Base-by-base conservation (phyloP, 2,888 invertebrate species). In the Yponomeuta sedellus region DNA sequence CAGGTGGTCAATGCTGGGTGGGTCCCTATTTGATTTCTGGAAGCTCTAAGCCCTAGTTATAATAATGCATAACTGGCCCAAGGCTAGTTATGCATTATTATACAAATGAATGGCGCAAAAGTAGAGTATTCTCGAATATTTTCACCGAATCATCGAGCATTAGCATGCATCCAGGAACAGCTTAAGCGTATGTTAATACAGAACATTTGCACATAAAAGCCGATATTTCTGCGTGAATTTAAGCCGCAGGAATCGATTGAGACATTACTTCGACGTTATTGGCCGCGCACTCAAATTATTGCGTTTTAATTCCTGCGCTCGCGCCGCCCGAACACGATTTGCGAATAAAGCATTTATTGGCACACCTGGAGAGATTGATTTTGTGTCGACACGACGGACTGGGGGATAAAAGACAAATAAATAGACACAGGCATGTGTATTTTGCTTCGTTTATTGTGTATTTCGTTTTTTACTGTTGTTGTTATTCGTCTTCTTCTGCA, bases 131-230 rank as follows among this genome's bases (percentile, higher is more conserved):
- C 2, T 4, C 25, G 16, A 52, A 52, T 52, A 52, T 16, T 16
- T 1, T 52, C 16, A 52, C 12, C 4, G 16, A 52, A 12, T 52
- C 44, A 16, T 16, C 16, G 44, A 52, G 44, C 3, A 16, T 34
- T 34, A 52, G 44, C 16, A 52, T 16, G 44, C 44, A 52, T 52
- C 44, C 16, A 52, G 44, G 8, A 16, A 16, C 44, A 52, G 44
- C 44, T 52, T 12, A 52, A 52, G 16, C 44, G 16, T 61, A 61
- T 34, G 61, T 28, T 16, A 61, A 61, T 61, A 6, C 16, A 28
- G 25, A 16, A 34, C 61, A 61, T 61, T 61, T 61, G 28, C 61
- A 61, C 61, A 61, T 61, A 61, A 61, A 61, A 61, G 61, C 11
- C 34, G 25, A 61, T 61, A 61, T 25, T 61, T 61, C 28, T 58